These are phyloP conservation scores for Cheilinus undulatus DNA, from an alignment of 2,113 vertebrate genomes.

Conservation along the genomic window DNA sequence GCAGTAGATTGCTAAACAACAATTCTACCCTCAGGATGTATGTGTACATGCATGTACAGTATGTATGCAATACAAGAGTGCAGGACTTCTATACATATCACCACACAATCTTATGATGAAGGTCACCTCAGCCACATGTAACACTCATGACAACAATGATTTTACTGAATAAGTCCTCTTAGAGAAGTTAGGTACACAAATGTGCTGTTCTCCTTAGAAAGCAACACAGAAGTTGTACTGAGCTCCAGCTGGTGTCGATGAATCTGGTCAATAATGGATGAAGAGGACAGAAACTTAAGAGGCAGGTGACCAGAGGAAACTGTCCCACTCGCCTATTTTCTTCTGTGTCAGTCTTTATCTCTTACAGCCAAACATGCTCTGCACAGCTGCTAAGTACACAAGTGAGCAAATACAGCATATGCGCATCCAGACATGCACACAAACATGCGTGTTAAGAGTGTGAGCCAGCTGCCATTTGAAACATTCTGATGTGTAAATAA, in stretches of 20 bases:
- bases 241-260: slow-evolving; percentile 78
- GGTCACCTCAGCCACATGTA: slow-evolving; percentile 45
- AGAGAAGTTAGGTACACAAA: slow-evolving; percentile 47
- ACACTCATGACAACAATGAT: slow-evolving; percentile 2
- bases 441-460: slow-evolving; percentile 17
- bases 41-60: neutral
- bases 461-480: slow-evolving; percentile 50
- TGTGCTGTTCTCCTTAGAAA: slow-evolving; percentile 40
- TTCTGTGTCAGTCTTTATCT: slow-evolving; percentile 32
- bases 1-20: slow-evolving; percentile 27
- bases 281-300: slow-evolving; percentile 81
- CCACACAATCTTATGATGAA: no score
- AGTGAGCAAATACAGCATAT: slow-evolving; percentile 47
- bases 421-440: slow-evolving; percentile 19
- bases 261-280: slow-evolving; percentile 86
- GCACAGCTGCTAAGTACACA: slow-evolving; percentile 31
- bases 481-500: slow-evolving; percentile 70
- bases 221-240: slow-evolving; percentile 69
- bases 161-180: slow-evolving; percentile 51
- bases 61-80: neutral
- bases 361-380: slow-evolving; percentile 22
- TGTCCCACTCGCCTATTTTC: slow-evolving; percentile 17
- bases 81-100: no score
- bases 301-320: slow-evolving; percentile 32
- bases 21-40: slow-evolving; percentile 22